These are phyloP conservation scores for Tuta absoluta DNA, from an alignment of 2,888 invertebrate genomes.

Conservation along the genomic window DNA sequence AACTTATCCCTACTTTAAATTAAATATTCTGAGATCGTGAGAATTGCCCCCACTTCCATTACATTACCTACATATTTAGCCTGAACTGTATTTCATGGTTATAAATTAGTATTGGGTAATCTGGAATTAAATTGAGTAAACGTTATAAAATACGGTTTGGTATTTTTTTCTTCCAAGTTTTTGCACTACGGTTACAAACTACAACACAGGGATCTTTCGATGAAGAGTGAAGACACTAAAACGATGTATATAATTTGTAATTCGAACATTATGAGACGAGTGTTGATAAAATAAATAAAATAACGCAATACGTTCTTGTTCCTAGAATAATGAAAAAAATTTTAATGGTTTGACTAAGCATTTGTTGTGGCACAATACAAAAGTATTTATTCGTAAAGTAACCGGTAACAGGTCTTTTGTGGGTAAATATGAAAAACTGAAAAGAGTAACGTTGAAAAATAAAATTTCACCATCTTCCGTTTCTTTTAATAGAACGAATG, in stretches of 20 bases:
- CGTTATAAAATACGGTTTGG: too few species aligned
- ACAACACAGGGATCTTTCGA: too few species aligned
- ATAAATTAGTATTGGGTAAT: too few species aligned
- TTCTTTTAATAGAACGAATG: background rate
- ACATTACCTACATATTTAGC: background rate
- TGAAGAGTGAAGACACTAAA: too few species aligned
- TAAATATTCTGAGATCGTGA: slow-evolving; percentile 14
- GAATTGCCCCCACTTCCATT: background rate
- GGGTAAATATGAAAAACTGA: background rate
- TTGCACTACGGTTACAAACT: too few species aligned
- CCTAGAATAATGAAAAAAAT: background rate
- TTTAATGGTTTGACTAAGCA: background rate
- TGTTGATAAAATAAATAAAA: too few species aligned
- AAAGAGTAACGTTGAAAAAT: background rate
- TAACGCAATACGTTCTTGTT: background rate
- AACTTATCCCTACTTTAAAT: slow-evolving; percentile 33
- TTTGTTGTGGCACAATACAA: background rate
- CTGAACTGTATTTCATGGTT: background rate
- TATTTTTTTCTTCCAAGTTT: too few species aligned
- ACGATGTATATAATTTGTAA: too few species aligned
- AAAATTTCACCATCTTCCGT: background rate
- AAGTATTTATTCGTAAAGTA: background rate
- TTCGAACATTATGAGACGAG: too few species aligned
- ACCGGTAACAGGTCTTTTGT: background rate
- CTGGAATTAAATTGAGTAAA: too few species aligned